Conservation (phyloP, 2,797 vertebrate species). For the Tinamus major region DNA sequence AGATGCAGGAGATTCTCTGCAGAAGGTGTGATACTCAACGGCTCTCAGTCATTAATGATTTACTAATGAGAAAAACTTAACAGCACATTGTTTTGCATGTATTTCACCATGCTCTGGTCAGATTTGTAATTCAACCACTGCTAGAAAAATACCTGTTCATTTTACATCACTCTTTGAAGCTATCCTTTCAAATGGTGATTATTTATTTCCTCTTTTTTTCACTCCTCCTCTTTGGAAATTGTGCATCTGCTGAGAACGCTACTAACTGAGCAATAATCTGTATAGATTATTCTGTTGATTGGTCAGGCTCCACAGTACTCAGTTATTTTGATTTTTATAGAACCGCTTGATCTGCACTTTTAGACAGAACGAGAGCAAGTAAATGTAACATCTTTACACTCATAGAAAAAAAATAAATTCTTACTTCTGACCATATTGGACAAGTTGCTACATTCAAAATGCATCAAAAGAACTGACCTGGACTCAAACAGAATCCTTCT, state of each 20-base stretch:
- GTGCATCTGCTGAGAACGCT: neutral
- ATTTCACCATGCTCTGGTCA: neutral
- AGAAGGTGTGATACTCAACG: slow-evolving; percentile 53
- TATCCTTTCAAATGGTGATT: neutral
- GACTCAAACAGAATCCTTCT: neutral
- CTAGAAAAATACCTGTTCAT: neutral
- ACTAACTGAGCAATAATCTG: neutral
- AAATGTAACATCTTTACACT: neutral
- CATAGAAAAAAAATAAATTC: neutral
- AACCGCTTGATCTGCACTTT: neutral
- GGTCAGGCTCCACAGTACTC: neutral
- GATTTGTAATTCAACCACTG: neutral
- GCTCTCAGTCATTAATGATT: neutral
- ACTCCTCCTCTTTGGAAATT: neutral
- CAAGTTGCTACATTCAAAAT: neutral
- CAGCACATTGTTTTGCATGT: neutral
- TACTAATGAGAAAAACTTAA: neutral
- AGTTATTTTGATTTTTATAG: neutral
- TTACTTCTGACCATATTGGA: neutral
- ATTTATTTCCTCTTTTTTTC: neutral
- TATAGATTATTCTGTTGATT: neutral
- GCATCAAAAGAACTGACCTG: neutral
- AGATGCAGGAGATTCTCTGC: slow-evolving; percentile 38
- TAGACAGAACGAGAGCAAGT: neutral
- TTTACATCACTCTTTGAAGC: neutral